Evolutionary conservation across 1,140 invertebrate genomes (phyloP).

Genomic region (Drosophila punjabiensis): DNA sequence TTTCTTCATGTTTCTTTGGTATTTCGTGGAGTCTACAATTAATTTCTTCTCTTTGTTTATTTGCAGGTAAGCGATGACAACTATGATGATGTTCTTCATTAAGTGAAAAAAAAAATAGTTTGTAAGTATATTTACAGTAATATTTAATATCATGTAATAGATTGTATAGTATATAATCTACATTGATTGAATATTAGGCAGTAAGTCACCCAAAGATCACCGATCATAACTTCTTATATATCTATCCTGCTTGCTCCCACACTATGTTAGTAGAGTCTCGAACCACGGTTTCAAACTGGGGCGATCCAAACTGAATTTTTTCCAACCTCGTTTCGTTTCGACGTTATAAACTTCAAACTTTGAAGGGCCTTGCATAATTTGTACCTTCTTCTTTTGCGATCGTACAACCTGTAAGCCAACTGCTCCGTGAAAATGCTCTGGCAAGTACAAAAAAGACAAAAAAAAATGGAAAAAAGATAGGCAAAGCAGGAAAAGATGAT

Average conservation of each 20-base stretch:
- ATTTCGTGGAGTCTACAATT: slow-evolving; percentile 11
- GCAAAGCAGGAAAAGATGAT: slow-evolving; percentile 56
- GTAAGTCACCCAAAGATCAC: background rate
- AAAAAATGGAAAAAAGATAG: slow-evolving; percentile 19
- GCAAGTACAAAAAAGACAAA: background rate
- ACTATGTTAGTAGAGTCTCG: background rate
- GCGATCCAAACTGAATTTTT: background rate
- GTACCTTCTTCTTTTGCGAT: slow-evolving; percentile 23
- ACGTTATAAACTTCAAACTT: slow-evolving; percentile 35
- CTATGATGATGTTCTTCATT: background rate
- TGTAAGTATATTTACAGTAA: background rate
- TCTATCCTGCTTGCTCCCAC: background rate
- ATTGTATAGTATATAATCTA: no score
- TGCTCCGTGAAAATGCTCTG: slow-evolving; percentile 5
- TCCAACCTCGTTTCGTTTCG: background rate
- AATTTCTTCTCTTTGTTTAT: slow-evolving; percentile 35
- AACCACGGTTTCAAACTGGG: background rate
- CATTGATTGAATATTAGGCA: background rate
- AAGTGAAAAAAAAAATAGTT: slow-evolving; percentile 5
- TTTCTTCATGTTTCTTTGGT: background rate
- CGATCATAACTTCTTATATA: background rate
- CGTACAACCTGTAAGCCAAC: slow-evolving; percentile 43
- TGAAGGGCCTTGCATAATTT: slow-evolving; percentile 55
- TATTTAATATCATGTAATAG: background rate
- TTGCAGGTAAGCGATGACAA: slow-evolving; percentile 45